Base-by-base conservation (phyloP, 1,140 invertebrate species). In the Bombyx mandarina region DNA sequence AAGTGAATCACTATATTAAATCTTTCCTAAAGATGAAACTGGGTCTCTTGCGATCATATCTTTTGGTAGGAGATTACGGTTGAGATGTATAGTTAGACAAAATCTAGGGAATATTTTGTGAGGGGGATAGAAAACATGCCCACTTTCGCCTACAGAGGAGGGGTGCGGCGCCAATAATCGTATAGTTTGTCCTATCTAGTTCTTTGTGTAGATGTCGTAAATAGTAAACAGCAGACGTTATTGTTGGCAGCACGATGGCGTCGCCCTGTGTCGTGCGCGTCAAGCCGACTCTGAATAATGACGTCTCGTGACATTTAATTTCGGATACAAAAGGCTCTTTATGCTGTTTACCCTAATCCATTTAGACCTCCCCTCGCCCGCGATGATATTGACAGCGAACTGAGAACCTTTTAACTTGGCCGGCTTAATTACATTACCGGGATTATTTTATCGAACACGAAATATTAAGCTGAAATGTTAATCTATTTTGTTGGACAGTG, bases 271-370 rank as follows among this genome's bases (percentile, higher is more conserved):
- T 61, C 60, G 63, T 73, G 71, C 69, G 72, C 72, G 74, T 79
- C 73, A 73, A 63, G 58, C 56, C 56, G 62, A 65, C 60, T 57
- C 74, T 85, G 77, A 82, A 79, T 85, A 85, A 85, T 82, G 82
- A 85, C 73, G 66, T 65, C 64, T 76, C 72, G 64, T 82, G 82
- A 85, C 82, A 76, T 85, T 85, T 82, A 85, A 85, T 82, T 82
- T 85, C 62, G 79, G 73, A 82, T 85, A 85, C 79, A 85, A 83
- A 85, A 81, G 82, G 71, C 74, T 80, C 72, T 79, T 85, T 79
- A 85, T 85, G 67, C 79, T 81, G 73, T 82, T 85, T 82, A 82
- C 79, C 79, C 79, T 82, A 82, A 82, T 82, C 79, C 75, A 80
- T 82, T 82, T 74, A 77, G 76, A 52, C 55, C 61, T 56, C 64